Conservation (phyloP, 2,113 vertebrate species). For the Formicarius rufipectus region DNA sequence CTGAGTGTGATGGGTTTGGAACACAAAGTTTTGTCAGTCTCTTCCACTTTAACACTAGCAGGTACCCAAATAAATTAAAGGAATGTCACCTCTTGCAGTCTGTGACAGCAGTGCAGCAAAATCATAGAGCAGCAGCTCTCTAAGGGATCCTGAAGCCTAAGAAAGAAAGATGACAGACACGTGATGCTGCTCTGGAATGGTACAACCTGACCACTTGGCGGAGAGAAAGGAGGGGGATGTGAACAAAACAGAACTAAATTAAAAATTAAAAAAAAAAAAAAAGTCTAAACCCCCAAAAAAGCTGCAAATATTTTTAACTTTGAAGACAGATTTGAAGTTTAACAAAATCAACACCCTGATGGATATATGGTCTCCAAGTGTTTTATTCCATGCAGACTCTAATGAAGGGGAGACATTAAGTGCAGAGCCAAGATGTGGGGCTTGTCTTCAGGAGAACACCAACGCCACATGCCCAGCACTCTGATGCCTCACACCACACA, state of each 20-base stretch:
- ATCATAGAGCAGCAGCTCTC: not conserved
- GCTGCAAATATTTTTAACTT: not conserved
- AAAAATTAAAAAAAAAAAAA: not conserved
- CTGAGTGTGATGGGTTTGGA: conserved; percentile 19
- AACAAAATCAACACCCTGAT: not conserved
- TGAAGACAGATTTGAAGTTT: not conserved
- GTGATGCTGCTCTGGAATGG: not conserved
- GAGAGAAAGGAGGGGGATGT: not conserved
- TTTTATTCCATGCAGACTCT: not conserved
- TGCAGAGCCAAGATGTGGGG: not conserved
- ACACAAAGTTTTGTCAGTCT: conserved; percentile 51
- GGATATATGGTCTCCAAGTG: accelerated
- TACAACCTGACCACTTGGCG: not conserved
- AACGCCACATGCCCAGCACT: not conserved
- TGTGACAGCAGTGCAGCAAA: not conserved
- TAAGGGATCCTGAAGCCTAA: not conserved
- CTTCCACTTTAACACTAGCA: not conserved
- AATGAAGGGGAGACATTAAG: accelerated
- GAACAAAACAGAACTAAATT: not conserved
- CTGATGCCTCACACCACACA: accelerated
- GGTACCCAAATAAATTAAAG: conserved; percentile 43
- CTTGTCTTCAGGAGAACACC: not conserved
- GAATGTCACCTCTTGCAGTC: conserved; percentile 18
- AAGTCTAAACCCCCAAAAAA: too few species aligned
- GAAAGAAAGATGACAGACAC: not conserved